Evolutionary conservation across 2,888 invertebrate genomes (phyloP).

Genomic region (Geophilus truncorum): DNA sequence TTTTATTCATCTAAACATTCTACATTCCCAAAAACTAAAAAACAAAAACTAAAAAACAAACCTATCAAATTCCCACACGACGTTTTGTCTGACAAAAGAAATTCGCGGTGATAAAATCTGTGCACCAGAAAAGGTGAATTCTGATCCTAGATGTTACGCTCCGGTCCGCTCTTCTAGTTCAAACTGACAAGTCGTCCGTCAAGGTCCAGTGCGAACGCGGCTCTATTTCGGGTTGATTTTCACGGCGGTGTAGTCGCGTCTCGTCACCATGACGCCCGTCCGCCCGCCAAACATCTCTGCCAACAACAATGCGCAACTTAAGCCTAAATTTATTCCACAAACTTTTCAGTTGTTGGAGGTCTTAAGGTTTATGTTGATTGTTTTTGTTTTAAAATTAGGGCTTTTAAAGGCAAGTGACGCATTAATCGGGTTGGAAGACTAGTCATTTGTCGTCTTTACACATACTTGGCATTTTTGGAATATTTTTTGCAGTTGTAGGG

Average conservation of each 20-base stretch:
- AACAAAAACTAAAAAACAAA: too few relatives aligned
- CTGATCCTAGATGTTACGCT: not conserved
- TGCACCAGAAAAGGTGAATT: not conserved
- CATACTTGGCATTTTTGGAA: not conserved
- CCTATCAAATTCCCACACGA: too few relatives aligned
- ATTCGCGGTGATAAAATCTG: too few relatives aligned
- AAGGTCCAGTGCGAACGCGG: not conserved
- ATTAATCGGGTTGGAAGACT: not conserved
- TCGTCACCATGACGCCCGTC: not conserved
- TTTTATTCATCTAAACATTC: too few relatives aligned
- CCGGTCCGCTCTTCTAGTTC: not conserved
- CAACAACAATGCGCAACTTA: too few relatives aligned
- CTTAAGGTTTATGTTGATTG: not conserved
- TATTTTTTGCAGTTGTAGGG: not conserved
- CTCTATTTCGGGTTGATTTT: not conserved
- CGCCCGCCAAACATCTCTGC: not conserved
- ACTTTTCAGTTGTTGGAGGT: too few relatives aligned
- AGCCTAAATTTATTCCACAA: too few relatives aligned
- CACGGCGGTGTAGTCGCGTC: not conserved
- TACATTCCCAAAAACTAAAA: too few relatives aligned
- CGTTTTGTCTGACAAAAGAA: too few relatives aligned
- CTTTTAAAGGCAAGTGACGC: not conserved
- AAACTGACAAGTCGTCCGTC: conserved; percentile 10
- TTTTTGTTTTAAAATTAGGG: not conserved
- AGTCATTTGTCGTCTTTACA: not conserved